phyloP scores from a whole-genome alignment of 2,888 invertebrate species.

The Melieria omissa region DNA sequence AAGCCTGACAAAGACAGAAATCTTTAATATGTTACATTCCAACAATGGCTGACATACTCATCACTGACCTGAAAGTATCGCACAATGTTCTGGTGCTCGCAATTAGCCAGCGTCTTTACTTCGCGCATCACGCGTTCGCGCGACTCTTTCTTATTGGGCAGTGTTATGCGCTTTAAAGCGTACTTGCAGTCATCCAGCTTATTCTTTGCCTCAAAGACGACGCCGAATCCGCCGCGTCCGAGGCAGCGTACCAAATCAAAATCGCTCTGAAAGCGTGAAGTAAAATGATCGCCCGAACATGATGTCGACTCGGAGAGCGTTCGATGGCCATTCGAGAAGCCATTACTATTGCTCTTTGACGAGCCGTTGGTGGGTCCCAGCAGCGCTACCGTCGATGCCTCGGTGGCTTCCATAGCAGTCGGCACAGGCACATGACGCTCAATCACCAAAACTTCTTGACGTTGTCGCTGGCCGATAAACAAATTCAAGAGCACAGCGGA shows the following conservation, averaged over 20 bases:
- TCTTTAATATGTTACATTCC: not conserved
- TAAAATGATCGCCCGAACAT: slow-evolving; percentile 54
- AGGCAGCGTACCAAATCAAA: slow-evolving; percentile 85
- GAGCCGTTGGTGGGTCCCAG: slow-evolving; percentile 50
- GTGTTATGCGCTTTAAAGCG: slow-evolving; percentile 92
- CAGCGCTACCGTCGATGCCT: slow-evolving; percentile 57
- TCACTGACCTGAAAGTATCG: slow-evolving; percentile 74
- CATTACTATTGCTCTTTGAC: slow-evolving; percentile 38
- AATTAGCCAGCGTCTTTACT: slow-evolving; percentile 91
- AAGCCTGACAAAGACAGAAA: slow-evolving; percentile 73
- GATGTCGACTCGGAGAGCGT: slow-evolving; percentile 46
- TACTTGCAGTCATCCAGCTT: slow-evolving; percentile 94
- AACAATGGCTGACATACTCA: not conserved
- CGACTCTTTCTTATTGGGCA: slow-evolving; percentile 85
- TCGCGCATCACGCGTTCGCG: slow-evolving; percentile 92
- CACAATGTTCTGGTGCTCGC: slow-evolving; percentile 96
- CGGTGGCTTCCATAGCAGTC: slow-evolving; percentile 64
- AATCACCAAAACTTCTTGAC: slow-evolving; percentile 62
- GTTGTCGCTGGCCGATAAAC: slow-evolving; percentile 70
- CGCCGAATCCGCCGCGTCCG: slow-evolving; percentile 94
- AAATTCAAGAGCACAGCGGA: slow-evolving; percentile 78
- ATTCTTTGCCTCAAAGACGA: slow-evolving; percentile 94
- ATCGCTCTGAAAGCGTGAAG: slow-evolving; percentile 82
- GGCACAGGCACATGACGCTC: slow-evolving; percentile 65
- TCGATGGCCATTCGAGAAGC: slow-evolving; percentile 27